Evolutionary conservation across 2,888 invertebrate species (phyloP).

Genomic region (Drosophila melanosoma): DNA sequence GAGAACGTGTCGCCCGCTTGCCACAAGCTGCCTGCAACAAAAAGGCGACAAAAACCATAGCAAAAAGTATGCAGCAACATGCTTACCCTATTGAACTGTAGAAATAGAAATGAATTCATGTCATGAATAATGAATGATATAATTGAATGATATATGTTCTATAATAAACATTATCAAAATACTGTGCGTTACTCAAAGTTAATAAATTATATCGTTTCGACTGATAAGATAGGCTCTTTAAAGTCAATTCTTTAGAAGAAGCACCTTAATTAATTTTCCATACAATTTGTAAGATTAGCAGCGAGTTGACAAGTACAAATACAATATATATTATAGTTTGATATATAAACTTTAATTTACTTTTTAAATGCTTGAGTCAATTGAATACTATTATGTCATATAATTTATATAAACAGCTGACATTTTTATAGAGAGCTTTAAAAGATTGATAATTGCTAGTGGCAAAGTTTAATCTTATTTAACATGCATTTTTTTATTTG

Average conservation of each 20-base stretch:
- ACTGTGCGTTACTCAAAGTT: neutral
- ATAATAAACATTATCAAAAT: neutral
- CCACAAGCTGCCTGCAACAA: slow-evolving; percentile 27
- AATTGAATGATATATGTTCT: neutral
- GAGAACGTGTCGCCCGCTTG: slow-evolving; percentile 60
- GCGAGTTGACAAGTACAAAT: neutral
- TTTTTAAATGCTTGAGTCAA: neutral
- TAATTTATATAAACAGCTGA: neutral
- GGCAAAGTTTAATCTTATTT: neutral
- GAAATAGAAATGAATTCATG: neutral
- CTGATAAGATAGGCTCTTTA: neutral
- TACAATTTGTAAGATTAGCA: neutral
- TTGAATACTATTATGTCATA: neutral
- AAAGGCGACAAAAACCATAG: slow-evolving; percentile 12
- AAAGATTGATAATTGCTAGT: neutral
- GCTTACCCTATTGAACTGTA: slow-evolving; percentile 31
- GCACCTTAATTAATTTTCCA: neutral
- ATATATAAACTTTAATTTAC: neutral
- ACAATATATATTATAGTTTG: neutral
- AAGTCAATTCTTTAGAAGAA: neutral
- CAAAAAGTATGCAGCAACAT: slow-evolving; percentile 7
- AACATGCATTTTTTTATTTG: neutral
- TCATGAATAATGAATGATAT: neutral
- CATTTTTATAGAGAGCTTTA: neutral
- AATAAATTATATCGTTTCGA: neutral